Base-by-base conservation (phyloP, 2,888 invertebrate species). In the Nezara viridula region DNA sequence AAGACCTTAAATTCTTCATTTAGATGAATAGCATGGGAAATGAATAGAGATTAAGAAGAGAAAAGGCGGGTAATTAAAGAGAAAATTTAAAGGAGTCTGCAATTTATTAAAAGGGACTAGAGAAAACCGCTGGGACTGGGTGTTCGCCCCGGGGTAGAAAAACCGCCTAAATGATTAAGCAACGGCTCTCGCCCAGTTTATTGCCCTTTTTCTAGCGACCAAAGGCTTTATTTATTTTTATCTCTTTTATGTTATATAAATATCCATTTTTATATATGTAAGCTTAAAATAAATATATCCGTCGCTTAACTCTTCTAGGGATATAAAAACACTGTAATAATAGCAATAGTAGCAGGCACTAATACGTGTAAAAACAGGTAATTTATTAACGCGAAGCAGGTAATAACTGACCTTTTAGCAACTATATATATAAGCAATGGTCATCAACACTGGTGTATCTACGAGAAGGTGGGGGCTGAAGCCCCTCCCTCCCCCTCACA, bases 1-100 rank as follows among this genome's bases (percentile, higher is more conserved):
- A 37, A 27, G 40, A 73, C 88, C 40, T 88, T 66, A 88, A 88
- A 88, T 88, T 88, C 88, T 88, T 88, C 88, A 88, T 88, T 88
- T 60, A 66, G 88, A 88, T 88, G 88, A 88, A 88, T 88, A 73
- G 88, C 37, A 44, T 40, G 60, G 88, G 73, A 49, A 73, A 88
- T 88, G 88, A 88, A 88, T 88, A 88, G 60, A 88, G 88, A 88
- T 88, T 88, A 88, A 73, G 88, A 73, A 88, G 88, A 88, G 88
- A 88, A 88, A 88, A 73, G 88, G 88, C 27, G 44, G 88, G 88
- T 88, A 88, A 88, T 88, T 88, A 88, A 88, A 88, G 88, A 88
- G 88, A 88, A 73, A 88, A 88, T 88, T 88, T 88, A 88, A 87
- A 88, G 88, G 88, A 88, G 88, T 60, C 60, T 44, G 88, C 88